A percentile compares a stretch with the other conserved stretches of the same genome.
Conservation (phyloP, 2,888 invertebrate genomes). For the Acleris sparsana region DNA sequence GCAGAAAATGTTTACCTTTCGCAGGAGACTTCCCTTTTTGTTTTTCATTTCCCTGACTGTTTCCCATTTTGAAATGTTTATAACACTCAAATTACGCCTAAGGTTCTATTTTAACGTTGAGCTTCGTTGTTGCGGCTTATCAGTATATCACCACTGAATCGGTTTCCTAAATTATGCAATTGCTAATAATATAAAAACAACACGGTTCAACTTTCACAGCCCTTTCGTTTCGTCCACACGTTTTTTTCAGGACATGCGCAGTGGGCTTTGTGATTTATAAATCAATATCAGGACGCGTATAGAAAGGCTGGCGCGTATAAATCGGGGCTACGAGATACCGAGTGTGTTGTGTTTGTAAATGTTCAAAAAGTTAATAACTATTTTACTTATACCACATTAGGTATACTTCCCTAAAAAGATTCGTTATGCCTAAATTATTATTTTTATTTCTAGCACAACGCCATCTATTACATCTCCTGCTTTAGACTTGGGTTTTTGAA, state of each 20-base stretch:
- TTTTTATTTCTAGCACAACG: no score
- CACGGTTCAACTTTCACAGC: slow-evolving; percentile 57
- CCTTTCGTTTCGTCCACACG: slow-evolving; percentile 45
- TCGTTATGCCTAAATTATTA: no score
- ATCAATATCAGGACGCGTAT: slow-evolving; percentile 32
- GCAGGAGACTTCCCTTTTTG: slow-evolving; percentile 81
- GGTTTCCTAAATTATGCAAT: no score
- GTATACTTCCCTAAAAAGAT: no score
- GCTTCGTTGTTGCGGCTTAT: slow-evolving; percentile 5
- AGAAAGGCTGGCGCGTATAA: slow-evolving; percentile 5
- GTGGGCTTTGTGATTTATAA: slow-evolving; percentile 20
- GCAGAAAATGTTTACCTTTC: slow-evolving; percentile 82
- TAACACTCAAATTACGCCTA: background rate
- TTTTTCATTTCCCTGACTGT: slow-evolving; percentile 80
- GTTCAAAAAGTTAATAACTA: no score
- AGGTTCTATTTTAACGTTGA: background rate
- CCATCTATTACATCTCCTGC: no score
- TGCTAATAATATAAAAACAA: slow-evolving; percentile 35
- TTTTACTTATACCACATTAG: no score
- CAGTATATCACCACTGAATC: no score
- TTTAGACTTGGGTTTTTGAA: no score
- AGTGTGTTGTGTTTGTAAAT: background rate
- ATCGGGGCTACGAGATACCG: background rate
- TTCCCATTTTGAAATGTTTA: slow-evolving; percentile 71
- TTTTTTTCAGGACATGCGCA: slow-evolving; percentile 39